These are phyloP conservation scores for Rhyacophila evoluta DNA, from an alignment of 2,888 invertebrate genomes.

Conservation along the genomic window DNA sequence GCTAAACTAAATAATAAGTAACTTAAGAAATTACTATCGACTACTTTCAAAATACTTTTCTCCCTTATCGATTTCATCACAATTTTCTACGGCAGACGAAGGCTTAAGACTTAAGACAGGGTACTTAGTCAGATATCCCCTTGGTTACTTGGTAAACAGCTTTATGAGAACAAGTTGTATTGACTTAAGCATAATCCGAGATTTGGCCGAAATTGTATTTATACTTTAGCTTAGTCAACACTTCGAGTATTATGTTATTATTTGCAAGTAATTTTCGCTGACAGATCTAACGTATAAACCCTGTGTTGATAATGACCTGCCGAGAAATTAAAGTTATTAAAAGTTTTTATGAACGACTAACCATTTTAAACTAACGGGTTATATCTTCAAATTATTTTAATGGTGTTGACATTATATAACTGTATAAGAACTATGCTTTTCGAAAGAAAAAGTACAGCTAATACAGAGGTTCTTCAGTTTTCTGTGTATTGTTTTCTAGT, in stretches of 20 bases:
- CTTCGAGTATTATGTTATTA: slow-evolving; percentile 16
- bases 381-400: too few species aligned
- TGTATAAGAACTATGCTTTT: too few species aligned
- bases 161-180: slow-evolving; percentile 17
- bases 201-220: slow-evolving; percentile 22
- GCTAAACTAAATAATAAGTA: too few species aligned
- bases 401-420: too few species aligned
- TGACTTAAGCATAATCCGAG: slow-evolving; percentile 21
- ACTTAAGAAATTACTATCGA: too few species aligned
- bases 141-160: slow-evolving; percentile 22
- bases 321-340: not conserved
- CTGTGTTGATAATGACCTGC: not conserved
- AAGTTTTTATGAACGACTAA: not conserved
- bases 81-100: not conserved
- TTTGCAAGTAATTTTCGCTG: slow-evolving; percentile 11
- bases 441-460: too few species aligned
- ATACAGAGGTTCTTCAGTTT: too few species aligned
- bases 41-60: too few species aligned
- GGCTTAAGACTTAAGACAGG: slow-evolving; percentile 8
- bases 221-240: slow-evolving; percentile 17
- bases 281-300: not conserved
- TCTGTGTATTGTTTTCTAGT: too few species aligned
- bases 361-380: too few species aligned
- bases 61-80: not conserved
- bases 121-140: slow-evolving; percentile 22